Conservation (phyloP, 2,113 vertebrate species). For the Pogonocichla stellata region DNA sequence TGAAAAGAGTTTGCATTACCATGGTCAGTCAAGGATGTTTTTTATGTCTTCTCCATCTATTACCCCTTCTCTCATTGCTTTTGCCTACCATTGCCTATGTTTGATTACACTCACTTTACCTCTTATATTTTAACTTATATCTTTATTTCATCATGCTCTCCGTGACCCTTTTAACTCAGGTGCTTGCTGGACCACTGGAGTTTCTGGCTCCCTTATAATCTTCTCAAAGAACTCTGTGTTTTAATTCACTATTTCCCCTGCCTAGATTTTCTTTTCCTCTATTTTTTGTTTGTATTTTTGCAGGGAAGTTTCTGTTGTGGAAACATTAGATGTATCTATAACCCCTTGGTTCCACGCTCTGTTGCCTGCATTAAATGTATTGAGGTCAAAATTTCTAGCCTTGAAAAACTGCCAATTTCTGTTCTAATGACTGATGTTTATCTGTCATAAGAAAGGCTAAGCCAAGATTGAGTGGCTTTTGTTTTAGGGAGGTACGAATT, state of each 20-base stretch:
- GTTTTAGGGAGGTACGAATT: not conserved
- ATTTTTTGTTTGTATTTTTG: not conserved
- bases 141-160: not conserved
- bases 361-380: slow-evolving; percentile 14
- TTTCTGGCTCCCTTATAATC: not conserved
- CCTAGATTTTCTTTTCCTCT: not conserved
- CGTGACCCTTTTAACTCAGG: not conserved
- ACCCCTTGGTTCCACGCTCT: not conserved
- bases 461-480: slow-evolving; percentile 5
- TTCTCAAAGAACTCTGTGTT: not conserved
- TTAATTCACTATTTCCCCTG: not conserved
- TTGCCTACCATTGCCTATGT: not conserved
- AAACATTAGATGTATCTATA: not conserved
- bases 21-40: not conserved
- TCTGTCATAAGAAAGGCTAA: not conserved
- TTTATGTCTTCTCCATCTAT: not conserved
- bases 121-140: not conserved
- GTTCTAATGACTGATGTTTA: slow-evolving; percentile 14
- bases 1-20: not conserved
- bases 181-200: not conserved
- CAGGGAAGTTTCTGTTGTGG: not conserved
- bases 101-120: not conserved
- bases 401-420: not conserved
- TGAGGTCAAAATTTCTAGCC: slow-evolving; percentile 23
- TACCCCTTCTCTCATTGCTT: not conserved